Conservation (phyloP, 2,797 vertebrate genomes). For the Hybognathus amarus region DNA sequence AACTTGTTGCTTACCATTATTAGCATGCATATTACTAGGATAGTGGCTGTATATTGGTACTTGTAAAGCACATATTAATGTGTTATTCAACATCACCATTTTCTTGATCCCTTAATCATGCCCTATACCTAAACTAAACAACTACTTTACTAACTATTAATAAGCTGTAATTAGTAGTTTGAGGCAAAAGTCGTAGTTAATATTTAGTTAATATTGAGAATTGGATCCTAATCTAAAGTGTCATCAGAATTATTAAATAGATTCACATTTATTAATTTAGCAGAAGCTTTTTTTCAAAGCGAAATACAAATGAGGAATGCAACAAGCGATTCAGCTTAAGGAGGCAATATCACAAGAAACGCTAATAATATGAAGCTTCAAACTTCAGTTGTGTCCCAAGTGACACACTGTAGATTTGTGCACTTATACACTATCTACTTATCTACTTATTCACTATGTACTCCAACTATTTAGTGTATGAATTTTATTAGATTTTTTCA, state of each 20-base stretch:
- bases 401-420: not conserved
- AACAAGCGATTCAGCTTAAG: not conserved
- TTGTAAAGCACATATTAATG: too few relatives aligned
- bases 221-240: too few relatives aligned
- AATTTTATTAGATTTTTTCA: not conserved
- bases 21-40: too few relatives aligned
- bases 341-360: not conserved
- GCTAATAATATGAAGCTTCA: not conserved
- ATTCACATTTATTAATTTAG: not conserved
- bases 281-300: not conserved
- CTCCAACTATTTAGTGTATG: not conserved
- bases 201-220: too few relatives aligned
- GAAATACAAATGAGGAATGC: not conserved
- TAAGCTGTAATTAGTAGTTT: too few relatives aligned
- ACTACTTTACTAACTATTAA: too few relatives aligned
- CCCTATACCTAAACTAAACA: too few relatives aligned
- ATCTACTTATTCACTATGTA: not conserved
- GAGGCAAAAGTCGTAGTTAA: too few relatives aligned
- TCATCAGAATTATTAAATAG: not conserved
- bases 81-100: too few relatives aligned
- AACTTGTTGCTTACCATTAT: too few relatives aligned
- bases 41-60: too few relatives aligned
- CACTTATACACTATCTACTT: not conserved
- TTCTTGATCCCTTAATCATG: too few relatives aligned
- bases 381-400: not conserved